phyloP scores from a whole-genome alignment of 2,797 vertebrate genomes.

The Catostomus latipinnis region DNA sequence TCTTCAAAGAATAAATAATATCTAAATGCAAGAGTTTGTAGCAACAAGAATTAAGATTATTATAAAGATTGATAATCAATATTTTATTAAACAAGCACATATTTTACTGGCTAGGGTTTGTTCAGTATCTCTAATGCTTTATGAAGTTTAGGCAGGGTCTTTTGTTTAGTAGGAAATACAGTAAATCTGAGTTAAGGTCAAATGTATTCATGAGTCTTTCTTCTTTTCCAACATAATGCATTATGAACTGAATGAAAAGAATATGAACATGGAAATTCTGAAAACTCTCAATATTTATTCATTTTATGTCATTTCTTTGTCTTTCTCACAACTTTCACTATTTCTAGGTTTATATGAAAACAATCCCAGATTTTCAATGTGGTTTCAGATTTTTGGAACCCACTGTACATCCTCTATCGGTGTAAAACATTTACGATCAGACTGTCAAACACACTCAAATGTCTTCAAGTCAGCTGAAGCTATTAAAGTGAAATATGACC shows the following conservation, averaged over 20 bases:
- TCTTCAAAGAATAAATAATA: constrained; percentile 45
- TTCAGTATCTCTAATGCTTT: constrained; percentile 71
- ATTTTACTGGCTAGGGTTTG: constrained; percentile 75
- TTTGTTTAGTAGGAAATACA: constrained; percentile 68
- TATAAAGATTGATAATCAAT: constrained; percentile 64
- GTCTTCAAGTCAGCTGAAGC: no score
- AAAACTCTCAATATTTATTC: no score
- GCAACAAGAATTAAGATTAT: constrained; percentile 69
- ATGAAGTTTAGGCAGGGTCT: constrained; percentile 67
- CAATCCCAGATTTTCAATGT: no score
- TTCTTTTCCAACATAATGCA: background rate
- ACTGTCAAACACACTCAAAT: no score
- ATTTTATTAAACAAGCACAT: constrained; percentile 80
- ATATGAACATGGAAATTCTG: background rate
- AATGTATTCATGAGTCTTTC: constrained; percentile 23
- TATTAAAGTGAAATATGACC: no score
- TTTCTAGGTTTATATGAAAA: no score
- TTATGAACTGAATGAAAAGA: background rate
- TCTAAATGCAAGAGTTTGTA: constrained; percentile 70
- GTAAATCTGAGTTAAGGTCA: constrained; percentile 56
- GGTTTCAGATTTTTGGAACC: no score
- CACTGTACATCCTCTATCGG: no score
- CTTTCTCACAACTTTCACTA: no score
- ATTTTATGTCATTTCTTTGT: no score
- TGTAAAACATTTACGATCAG: no score